Evolutionary conservation across 2,797 vertebrate genomes (phyloP), one percentile per base, ranked within the genome.

Genomic region (Pyrocephalus nanus): DNA sequence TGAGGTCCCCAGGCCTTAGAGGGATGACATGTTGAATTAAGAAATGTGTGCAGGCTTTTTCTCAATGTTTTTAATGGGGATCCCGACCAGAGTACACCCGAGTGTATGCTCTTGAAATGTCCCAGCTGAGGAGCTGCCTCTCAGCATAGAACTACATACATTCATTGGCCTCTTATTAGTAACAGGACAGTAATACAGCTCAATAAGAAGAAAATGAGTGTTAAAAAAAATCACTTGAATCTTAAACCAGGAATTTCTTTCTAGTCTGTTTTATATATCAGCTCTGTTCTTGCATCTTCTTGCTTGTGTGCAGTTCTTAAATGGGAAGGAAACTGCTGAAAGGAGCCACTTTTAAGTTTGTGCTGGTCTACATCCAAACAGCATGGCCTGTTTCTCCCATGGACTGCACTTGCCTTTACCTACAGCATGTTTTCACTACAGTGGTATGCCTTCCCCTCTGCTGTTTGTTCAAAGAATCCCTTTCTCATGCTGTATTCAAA

Each of bases 21-120:
- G 85, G 64, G 82, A 93, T 94, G 95, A 86, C 91, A 91, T 9
- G 8, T 93, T 95, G 92, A 91, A 93, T 96, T 96, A 91, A 90
- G 82, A 66, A 91, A 58, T 38, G 66, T 62, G 34, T 86, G 43
- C 70, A 50, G 88, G 73, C 85, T 81, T 90, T 86, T 86, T n/a
- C 78, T 93, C 61, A 81, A 55, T 90, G 79, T 32, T 95, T 90
- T 94, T 94, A 94, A 96, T 96, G 79, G 95, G 81, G 20, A 80
- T 91, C 53, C 82, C 61, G 87, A 75, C 40, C 65, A 77, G 73
- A 86, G 20, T 32, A 53, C 27, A 51, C 22, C 18, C 25, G 43
- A 69, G 27, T 71, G 8, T n/a, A 15, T 13, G 29, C 7, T 5
- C 76, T 93, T 85, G 80, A 69, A 79, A 65, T 32, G 34, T 67